A percentile compares a stretch with the other conserved stretches of the same genome.
Conservation (phyloP, 2,888 invertebrate genomes). For the Octonoba sinensis region DNA sequence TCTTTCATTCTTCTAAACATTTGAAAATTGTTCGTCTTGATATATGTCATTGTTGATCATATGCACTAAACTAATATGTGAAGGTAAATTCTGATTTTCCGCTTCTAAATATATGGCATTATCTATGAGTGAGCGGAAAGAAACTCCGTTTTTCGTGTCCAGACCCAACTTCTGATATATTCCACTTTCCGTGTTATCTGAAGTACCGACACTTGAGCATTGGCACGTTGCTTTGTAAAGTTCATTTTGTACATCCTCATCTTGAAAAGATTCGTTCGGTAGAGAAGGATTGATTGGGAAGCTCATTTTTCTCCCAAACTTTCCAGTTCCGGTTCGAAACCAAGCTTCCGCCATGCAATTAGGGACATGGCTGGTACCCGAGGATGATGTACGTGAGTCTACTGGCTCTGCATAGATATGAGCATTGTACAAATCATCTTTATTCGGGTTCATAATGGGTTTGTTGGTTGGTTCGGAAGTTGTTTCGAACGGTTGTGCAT, state of each 20-base stretch:
- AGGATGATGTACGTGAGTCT: slow-evolving; percentile 28
- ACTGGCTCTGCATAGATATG: slow-evolving; percentile 58
- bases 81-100: slow-evolving; percentile 11
- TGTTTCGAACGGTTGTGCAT: slow-evolving; percentile 57
- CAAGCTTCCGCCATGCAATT: slow-evolving; percentile 8
- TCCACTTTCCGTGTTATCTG: too few species aligned
- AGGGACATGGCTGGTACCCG: slow-evolving; percentile 4
- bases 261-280: neutral
- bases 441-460: neutral
- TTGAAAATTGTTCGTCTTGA: slow-evolving; percentile 33
- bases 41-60: slow-evolving; percentile 53
- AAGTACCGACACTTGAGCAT: too few species aligned
- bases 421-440: slow-evolving; percentile 40
- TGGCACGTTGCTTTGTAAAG: too few species aligned
- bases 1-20: slow-evolving; percentile 10
- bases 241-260: too few species aligned
- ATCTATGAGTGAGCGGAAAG: slow-evolving; percentile 14
- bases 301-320: slow-evolving; percentile 28
- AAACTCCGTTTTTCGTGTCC: neutral
- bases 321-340: slow-evolving; percentile 26
- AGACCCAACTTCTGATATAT: slow-evolving; percentile 1
- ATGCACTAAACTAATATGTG: neutral
- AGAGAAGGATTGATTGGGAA: slow-evolving; percentile 9
- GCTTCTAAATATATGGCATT: slow-evolving; percentile 29
- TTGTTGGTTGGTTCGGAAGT: neutral